Base-by-base conservation (phyloP, 2,797 vertebrate genomes). In the Podargus strigoides region DNA sequence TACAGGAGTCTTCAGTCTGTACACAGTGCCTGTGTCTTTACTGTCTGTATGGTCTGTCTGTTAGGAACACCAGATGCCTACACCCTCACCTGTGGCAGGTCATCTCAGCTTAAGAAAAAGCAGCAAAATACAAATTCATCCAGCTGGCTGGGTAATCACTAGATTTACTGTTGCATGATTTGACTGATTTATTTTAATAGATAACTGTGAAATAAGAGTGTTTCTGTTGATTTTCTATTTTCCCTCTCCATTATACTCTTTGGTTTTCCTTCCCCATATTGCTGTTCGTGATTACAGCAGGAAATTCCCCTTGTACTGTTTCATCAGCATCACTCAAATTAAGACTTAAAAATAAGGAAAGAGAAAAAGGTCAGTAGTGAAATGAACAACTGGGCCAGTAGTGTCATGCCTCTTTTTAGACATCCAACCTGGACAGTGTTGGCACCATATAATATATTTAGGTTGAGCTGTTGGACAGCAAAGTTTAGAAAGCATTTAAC, bases 11-110 rank as follows among this genome's bases (percentile, higher is more conserved):
- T 81, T 80, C 72, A 68, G 26, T 79, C 47, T 85, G n/a, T 85
- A 78, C 46, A 26, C 60, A 73, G 80, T 88, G 50, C 30, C 69
- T 87, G 5, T 93, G 14, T 96, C 70, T 69, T 96, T 94, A 88
- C 82, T 87, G 76, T 96, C 85, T 87, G 55, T 93, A 46, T 91
- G 9, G 90, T 97, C 94, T 97, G 70, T 97, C 95, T 96, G 78
- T 95, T 94, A 98, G 98, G 98, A 96, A 69, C 95, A 82, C 98
- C 99, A 97, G 99, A 99, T 98, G 98, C 99, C 96, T 99, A 99
- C 96, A 99, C 98, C 62, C 98, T 99, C 97, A 99, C 98, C 98
- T 99, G 99, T 96, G 99, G 99, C 97, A 98, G 98, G 97, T 98
- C 99, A 94, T 97, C 98, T 97, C 98, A 98, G 89, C 95, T 95